phyloP scores from a whole-genome alignment of 2,797 vertebrate species.

The Sardinella longiceps region DNA sequence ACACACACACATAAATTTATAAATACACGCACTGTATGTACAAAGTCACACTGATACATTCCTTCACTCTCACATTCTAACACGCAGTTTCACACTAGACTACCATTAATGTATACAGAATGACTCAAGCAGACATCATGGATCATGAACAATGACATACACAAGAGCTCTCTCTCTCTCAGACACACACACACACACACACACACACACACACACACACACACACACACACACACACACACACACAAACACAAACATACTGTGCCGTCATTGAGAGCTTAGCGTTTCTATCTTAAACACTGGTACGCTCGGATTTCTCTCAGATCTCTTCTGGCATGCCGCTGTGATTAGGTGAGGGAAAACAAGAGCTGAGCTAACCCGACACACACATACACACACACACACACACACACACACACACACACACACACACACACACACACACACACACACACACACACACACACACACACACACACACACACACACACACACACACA shows the following conservation, averaged over 20 bases:
- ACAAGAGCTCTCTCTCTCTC: not conserved
- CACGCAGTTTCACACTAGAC: not conserved
- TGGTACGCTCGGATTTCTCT: not conserved
- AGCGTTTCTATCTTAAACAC: slow-evolving; percentile 21
- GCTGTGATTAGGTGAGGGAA: slow-evolving; percentile 12
- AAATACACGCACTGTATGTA: not conserved
- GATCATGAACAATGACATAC: not conserved
- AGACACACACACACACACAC: not conserved
- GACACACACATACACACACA: not conserved
- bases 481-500: not conserved
- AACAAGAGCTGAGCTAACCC: not conserved
- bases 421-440: too few relatives aligned
- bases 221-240: not conserved
- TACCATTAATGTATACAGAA: not conserved
- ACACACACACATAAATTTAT: not conserved
- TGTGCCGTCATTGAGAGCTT: not conserved
- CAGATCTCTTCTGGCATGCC: slow-evolving; percentile 4
- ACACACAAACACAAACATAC: not conserved
- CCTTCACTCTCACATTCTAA: not conserved
- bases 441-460: not conserved
- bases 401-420: not conserved
- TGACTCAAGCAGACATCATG: not conserved
- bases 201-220: too few relatives aligned
- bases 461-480: not conserved
- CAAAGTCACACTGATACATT: not conserved